Percentiles rank a stretch among this genome's conserved stretches.
phyloP scores from a whole-genome alignment of 2,888 invertebrate genomes.

The Drosophila nigritarsus region DNA sequence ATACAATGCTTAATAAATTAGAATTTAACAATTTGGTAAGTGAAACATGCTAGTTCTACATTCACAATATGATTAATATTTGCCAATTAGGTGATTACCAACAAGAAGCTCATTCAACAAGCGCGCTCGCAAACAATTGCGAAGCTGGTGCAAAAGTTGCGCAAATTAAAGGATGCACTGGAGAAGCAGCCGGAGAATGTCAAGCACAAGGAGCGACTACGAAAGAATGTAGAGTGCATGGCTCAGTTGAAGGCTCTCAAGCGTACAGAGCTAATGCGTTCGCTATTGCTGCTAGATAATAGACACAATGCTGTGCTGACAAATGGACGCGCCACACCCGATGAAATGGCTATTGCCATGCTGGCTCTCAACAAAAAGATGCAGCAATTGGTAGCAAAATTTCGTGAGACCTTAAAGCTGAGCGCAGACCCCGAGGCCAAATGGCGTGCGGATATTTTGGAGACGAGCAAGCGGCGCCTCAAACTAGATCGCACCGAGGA shows the following conservation, averaged over 20 bases:
- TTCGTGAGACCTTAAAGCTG: constrained; percentile 67
- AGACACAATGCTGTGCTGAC: constrained; percentile 70
- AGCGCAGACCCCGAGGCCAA: constrained; percentile 41
- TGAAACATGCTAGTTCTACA: not conserved
- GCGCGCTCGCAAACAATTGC: constrained; percentile 79
- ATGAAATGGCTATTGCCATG: constrained; percentile 80
- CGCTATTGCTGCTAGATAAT: constrained; percentile 71
- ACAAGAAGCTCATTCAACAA: constrained; percentile 80
- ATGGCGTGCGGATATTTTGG: constrained; percentile 77
- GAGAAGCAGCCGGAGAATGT: constrained; percentile 75
- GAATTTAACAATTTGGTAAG: constrained; percentile 83
- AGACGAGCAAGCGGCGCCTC: constrained; percentile 77
- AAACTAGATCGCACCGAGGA: constrained; percentile 74
- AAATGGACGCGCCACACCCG: constrained; percentile 77
- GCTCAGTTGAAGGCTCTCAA: constrained; percentile 77
- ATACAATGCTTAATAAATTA: constrained; percentile 81
- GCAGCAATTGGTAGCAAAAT: constrained; percentile 53
- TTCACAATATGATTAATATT: not conserved
- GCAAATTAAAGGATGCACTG: constrained; percentile 74
- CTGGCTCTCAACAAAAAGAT: constrained; percentile 80
- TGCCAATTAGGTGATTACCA: constrained; percentile 76
- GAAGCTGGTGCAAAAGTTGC: constrained; percentile 82
- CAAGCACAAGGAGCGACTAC: constrained; percentile 70
- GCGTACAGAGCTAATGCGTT: constrained; percentile 71
- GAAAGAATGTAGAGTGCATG: constrained; percentile 70